Conservation (phyloP, 2,113 vertebrate species). For the Hydrochoerus hydrochaeris region DNA sequence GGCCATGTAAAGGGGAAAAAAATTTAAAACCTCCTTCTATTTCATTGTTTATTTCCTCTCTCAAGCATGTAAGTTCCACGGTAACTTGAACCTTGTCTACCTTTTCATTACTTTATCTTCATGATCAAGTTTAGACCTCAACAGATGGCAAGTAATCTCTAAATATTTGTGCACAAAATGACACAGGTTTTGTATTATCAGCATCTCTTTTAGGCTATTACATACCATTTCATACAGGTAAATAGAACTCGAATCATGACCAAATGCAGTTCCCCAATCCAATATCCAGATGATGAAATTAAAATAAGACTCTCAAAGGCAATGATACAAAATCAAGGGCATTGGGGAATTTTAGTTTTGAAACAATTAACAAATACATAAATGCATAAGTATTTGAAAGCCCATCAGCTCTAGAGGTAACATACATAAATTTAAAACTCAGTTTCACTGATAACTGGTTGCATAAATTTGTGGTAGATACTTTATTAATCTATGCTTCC, state of each 20-base stretch:
- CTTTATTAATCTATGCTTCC: not conserved
- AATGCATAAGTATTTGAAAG: not conserved
- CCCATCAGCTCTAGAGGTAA: not conserved
- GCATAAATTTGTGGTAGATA: not conserved
- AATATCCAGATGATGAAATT: constrained; percentile 31
- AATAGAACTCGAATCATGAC: not conserved
- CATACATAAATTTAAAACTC: not conserved
- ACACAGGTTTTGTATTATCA: not conserved
- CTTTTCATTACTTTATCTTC: not conserved
- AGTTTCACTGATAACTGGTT: not conserved
- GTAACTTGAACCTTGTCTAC: not conserved
- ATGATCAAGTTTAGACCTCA: not conserved
- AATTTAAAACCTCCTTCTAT: not conserved
- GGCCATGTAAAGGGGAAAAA: not conserved
- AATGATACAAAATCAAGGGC: constrained; percentile 10
- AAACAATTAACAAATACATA: not conserved
- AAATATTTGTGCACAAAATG: constrained; percentile 22
- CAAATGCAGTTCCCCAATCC: not conserved
- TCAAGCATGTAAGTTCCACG: not conserved
- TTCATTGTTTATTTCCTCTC: not conserved
- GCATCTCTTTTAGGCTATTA: not conserved
- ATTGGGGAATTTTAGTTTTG: not conserved
- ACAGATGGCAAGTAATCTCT: not conserved
- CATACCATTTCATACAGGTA: not conserved
- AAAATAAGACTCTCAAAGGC: not conserved